phyloP scores from a whole-genome alignment of 2,797 vertebrate genomes.

The Crossoptilon crossoptilon region DNA sequence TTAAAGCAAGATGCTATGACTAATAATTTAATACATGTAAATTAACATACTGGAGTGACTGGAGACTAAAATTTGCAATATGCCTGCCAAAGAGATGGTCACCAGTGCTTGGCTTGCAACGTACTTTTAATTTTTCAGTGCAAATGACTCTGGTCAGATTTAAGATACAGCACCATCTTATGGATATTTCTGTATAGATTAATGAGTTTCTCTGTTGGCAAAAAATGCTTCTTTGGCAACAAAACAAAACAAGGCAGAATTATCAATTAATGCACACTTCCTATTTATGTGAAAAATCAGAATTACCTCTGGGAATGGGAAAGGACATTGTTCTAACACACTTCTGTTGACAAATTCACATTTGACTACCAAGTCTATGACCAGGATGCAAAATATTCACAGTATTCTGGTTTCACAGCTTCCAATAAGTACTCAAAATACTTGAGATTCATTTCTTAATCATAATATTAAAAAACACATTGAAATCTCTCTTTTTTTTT shows the following conservation, averaged over 20 bases:
- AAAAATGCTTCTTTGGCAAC: not conserved
- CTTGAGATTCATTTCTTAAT: not conserved
- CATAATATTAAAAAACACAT: not conserved
- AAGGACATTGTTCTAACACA: not conserved
- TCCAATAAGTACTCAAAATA: not conserved
- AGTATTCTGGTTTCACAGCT: not conserved
- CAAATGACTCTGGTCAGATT: slow-evolving; percentile 69
- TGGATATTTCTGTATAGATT: slow-evolving; percentile 76
- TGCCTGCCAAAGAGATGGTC: slow-evolving; percentile 42
- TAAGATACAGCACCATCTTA: slow-evolving; percentile 85
- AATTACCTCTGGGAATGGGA: not conserved
- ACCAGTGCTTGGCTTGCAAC: slow-evolving; percentile 5
- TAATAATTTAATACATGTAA: slow-evolving; percentile 54
- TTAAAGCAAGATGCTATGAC: slow-evolving; percentile 50
- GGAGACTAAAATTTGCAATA: slow-evolving; percentile 39
- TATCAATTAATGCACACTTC: not conserved
- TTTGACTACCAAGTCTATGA: not conserved
- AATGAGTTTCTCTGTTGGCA: slow-evolving; percentile 11
- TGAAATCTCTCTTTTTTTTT: slow-evolving; percentile 2
- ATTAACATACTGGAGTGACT: slow-evolving; percentile 59
- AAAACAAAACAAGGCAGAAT: not conserved
- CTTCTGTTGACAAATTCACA: not conserved
- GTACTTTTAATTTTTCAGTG: slow-evolving; percentile 41
- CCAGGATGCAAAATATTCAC: not conserved
- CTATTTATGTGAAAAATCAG: not conserved